Conservation (phyloP, 2,797 vertebrate genomes). For the Myotis planiceps region DNA sequence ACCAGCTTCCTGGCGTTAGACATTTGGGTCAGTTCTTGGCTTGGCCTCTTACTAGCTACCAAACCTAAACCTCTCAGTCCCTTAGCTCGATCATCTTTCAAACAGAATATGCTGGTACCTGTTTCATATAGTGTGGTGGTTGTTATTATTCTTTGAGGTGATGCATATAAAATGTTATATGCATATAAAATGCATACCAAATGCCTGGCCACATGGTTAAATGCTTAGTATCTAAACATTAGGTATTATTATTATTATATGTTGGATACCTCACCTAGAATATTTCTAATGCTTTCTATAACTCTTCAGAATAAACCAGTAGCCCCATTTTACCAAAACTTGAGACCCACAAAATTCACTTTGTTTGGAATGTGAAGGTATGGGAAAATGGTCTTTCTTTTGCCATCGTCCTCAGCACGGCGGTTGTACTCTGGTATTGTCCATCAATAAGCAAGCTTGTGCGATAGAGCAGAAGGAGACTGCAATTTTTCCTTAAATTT, state of each 20-base stretch:
- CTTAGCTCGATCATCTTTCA: background rate
- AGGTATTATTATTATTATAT: background rate
- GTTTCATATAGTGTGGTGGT: background rate
- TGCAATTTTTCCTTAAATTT: background rate
- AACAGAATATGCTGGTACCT: background rate
- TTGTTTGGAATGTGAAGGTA: background rate
- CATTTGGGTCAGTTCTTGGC: background rate
- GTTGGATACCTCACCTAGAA: background rate
- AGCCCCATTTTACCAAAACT: background rate
- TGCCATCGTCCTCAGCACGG: background rate
- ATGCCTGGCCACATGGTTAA: background rate
- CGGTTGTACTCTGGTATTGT: background rate
- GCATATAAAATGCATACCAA: background rate
- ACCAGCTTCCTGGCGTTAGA: background rate
- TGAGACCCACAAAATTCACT: background rate
- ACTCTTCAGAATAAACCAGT: background rate
- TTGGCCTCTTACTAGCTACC: background rate
- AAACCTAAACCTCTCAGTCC: background rate
- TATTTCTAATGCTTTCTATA: background rate
- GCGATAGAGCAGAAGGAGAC: background rate
- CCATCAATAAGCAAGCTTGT: background rate
- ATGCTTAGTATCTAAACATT: background rate
- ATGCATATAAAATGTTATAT: background rate
- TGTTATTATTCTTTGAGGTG: background rate
- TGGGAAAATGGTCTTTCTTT: background rate